phyloP scores from a whole-genome alignment of 2,797 vertebrate genomes.

The Neomorphus geoffroyi region DNA sequence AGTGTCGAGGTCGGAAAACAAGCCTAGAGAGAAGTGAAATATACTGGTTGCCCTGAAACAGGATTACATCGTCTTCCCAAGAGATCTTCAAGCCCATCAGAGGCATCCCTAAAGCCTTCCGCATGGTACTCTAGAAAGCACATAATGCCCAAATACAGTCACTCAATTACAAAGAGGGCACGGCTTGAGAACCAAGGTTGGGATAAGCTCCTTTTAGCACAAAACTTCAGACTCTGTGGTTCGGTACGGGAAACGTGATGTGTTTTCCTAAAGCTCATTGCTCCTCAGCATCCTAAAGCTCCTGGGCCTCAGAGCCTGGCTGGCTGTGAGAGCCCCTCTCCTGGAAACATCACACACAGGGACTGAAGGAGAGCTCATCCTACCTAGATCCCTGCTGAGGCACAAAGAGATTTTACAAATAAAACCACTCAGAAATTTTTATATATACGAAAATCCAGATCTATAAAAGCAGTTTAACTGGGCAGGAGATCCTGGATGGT shows the following conservation, averaged over 20 bases:
- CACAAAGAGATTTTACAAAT: neutral
- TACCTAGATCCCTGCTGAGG: neutral
- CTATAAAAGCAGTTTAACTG: neutral
- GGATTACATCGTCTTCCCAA: neutral
- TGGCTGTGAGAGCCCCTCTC: neutral
- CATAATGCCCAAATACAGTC: fast-evolving
- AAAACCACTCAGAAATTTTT: neutral
- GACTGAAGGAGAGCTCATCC: neutral
- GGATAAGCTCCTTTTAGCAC: neutral
- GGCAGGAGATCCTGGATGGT: neutral
- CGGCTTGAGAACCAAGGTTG: neutral
- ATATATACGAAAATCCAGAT: neutral
- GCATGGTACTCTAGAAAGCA: neutral
- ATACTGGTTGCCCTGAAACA: neutral
- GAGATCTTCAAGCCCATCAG: neutral
- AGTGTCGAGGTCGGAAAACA: constrained; percentile 90
- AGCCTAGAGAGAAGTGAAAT: constrained; percentile 70
- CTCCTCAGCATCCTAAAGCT: neutral
- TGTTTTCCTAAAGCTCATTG: neutral
- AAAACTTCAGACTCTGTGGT: neutral
- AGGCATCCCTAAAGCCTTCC: neutral
- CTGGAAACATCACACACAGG: neutral
- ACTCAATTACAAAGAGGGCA: neutral
- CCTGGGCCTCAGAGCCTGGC: neutral
- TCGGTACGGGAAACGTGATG: fast-evolving